Evolutionary conservation across 2,113 vertebrate species (phyloP), one percentile per base, ranked within the genome.

Genomic region (Protomyctophum bolini): DNA sequence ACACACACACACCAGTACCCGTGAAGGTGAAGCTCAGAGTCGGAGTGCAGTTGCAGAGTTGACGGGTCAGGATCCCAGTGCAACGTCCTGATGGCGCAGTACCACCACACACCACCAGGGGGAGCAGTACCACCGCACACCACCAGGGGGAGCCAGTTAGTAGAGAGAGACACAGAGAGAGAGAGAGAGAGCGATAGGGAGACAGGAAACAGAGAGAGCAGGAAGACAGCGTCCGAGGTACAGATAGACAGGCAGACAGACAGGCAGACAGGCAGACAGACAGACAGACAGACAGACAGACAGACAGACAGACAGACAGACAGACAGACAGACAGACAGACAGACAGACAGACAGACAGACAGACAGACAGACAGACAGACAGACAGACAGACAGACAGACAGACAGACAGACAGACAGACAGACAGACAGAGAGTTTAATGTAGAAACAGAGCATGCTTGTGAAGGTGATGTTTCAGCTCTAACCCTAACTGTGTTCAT

Each of bases 61-160:
- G 97, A 98, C 80, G 97, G 97, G 94, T 98, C 97, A 95, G 97
- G 97, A 92, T 99, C 97, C 97, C 97, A 99, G 86, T 98, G 97
- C 93, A 99, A 97, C 92, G 97, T 98, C 97, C 97, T 99, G 95
- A 94, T 91, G 33, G 5, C 33, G 33, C 33, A 41, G 33, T 41
- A 41, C 33, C 33, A 94, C 94, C 94, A 95, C 94, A 92, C 91
- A 89, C 91, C 95, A 96, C 94, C 92, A 94, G 91, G 94, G 89
- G 95, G 94, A 93, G 21, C 21, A n/a, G n/a, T n/a, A n/a, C n/a
- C n/a, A 94, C 94, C 94, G 95, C 94, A 92, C 91, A 89, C 91
- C 95, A 96, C 94, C 92, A 94, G 91, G 94, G 89, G 95, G 94
- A 93, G 21, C 21, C 21, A 21, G 90, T 96, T 96, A 96, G 95